Base-by-base conservation (phyloP, 2,888 invertebrate species). In the Allygus modestus region DNA sequence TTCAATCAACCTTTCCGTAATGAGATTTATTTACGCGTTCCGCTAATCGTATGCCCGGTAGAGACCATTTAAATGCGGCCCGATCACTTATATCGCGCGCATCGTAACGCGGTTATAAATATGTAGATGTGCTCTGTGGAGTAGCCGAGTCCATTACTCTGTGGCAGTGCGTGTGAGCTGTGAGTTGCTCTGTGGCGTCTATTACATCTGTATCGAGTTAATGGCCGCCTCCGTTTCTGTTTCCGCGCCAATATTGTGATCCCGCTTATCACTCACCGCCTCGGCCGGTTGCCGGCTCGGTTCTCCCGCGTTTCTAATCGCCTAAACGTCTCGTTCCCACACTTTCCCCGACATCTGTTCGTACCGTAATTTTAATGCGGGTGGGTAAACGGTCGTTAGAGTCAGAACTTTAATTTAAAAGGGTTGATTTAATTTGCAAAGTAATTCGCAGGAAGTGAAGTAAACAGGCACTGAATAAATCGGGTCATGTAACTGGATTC, bases 321-420 rank as follows among this genome's bases (percentile, higher is more conserved):
- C 51, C 28, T 37, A 43, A 77, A 51, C 41, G 41, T 28, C 23
- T 41, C 46, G 77, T 46, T 77, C 77, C 41, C 77, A 77, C 77
- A 23, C 77, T 77, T 77, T 77, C 77, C 51, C 77, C 51, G 31
- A 77, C 77, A 77, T 46, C 46, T 77, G 77, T 77, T 77, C 77
- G 77, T 11, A 11, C 1, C 71, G 69, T n/a, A n/a, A 69, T 69
- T 33, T 69, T 69, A 31, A 31, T 58, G 58, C 31, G 65, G 65
- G 65, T 65, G 28, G 58, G 17, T 65, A 20, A 58, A 58, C 23
- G 9, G 58, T 58, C 17, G n/a, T 7, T 51, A 37, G n/a, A n/a
- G n/a, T 37, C 20, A 0, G 54, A 20, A 23, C 15, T 54, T 54
- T 4, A 23, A 54, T 23, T 54, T 54, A 23, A 54, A 54, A 20